Conservation (phyloP, 2,888 invertebrate genomes). For the Phaedon cochleariae region DNA sequence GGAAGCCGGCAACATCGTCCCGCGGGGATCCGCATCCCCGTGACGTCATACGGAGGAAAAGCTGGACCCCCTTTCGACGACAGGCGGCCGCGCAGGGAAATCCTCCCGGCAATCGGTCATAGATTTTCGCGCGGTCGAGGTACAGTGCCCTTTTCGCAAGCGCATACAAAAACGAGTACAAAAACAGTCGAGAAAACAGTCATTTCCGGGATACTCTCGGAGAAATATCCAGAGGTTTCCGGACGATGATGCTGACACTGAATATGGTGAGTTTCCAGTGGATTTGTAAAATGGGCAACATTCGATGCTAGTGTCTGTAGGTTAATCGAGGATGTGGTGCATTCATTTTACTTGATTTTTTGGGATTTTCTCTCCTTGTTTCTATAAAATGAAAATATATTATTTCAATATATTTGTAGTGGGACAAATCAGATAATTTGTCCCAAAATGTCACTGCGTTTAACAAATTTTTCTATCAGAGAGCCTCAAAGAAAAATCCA, state of each 20-base stretch:
- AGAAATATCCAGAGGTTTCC: not conserved
- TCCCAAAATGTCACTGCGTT: no score
- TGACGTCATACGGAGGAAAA: constrained; percentile 18
- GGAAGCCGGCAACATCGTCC: not conserved
- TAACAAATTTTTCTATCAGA: no score
- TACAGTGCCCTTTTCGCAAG: not conserved
- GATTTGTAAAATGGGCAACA: no score
- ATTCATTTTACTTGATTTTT: no score
- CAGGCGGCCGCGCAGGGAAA: constrained; percentile 7
- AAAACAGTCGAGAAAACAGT: constrained; percentile 3
- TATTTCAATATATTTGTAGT: no score
- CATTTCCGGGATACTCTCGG: not conserved
- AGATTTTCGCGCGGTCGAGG: constrained; percentile 5
- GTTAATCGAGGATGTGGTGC: no score
- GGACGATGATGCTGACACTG: constrained; percentile 53
- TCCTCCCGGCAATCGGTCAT: constrained; percentile 7
- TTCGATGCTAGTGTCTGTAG: no score
- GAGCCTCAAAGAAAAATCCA: no score
- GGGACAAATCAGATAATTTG: no score
- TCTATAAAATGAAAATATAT: no score
- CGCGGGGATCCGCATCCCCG: not conserved
- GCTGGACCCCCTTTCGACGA: not conserved
- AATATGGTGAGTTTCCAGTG: constrained; percentile 50
- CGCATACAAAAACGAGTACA: no score
- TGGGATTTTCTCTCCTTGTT: no score